These are phyloP conservation scores for Cryptoleucopteryx plumbea DNA, from an alignment of 2,113 vertebrate species.

Conservation along the genomic window DNA sequence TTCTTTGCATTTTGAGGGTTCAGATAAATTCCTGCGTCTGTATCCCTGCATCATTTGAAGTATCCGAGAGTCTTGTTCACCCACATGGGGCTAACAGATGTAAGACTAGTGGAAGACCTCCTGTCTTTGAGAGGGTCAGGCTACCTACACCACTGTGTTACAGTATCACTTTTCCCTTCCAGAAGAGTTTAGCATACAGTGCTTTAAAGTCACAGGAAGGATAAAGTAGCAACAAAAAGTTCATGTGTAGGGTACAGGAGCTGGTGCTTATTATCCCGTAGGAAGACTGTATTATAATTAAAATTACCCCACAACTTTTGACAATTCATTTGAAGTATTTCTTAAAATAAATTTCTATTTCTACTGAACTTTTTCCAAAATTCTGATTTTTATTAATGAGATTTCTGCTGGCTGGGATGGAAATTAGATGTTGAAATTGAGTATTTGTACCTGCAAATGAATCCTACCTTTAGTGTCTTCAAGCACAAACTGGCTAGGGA, in stretches of 20 bases:
- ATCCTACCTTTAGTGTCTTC: background rate
- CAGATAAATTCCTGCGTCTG: background rate
- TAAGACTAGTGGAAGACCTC: background rate
- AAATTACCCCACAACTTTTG: background rate
- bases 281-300: background rate
- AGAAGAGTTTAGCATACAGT: background rate
- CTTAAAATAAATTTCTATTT: background rate
- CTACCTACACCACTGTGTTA: background rate
- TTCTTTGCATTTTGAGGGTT: background rate
- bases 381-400: background rate
- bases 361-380: background rate
- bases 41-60: background rate
- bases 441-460: background rate
- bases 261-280: background rate
- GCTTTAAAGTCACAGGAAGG: background rate
- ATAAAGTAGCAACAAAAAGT: background rate
- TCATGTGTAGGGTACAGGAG: background rate
- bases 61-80: background rate
- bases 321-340: background rate
- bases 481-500: background rate
- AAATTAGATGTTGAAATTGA: background rate
- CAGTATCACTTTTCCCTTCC: background rate
- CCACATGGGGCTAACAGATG: background rate
- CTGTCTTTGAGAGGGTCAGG: background rate
- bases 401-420: background rate